Conservation (phyloP, 2,113 vertebrate species). For the Atlantisia rogersi region DNA sequence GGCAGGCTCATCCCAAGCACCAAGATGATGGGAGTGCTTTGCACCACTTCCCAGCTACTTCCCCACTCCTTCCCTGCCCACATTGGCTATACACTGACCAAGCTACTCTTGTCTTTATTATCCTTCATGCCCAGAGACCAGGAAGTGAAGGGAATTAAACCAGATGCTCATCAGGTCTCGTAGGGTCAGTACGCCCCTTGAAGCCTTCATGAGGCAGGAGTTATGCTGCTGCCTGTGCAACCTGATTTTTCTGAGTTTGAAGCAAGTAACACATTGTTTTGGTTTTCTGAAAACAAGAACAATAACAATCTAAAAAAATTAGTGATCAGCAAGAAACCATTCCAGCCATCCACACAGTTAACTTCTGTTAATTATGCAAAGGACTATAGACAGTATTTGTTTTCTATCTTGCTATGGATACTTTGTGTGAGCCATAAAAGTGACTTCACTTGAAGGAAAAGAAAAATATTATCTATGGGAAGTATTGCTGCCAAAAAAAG, state of each 20-base stretch:
- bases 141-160: not conserved
- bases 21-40: not conserved
- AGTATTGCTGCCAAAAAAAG: not conserved
- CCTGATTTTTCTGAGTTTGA: not conserved
- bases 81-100: not conserved
- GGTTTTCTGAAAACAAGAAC: not conserved
- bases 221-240: accelerated
- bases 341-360: not conserved
- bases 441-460: not conserved
- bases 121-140: not conserved
- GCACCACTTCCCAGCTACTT: not conserved
- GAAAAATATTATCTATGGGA: not conserved
- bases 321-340: not conserved
- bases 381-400: not conserved
- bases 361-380: not conserved
- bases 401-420: not conserved
- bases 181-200: not conserved
- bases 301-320: not conserved
- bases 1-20: not conserved
- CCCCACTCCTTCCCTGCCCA: not conserved
- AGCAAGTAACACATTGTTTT: not conserved
- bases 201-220: not conserved
- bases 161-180: not conserved
- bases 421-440: not conserved
- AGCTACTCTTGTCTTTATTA: not conserved